These are phyloP conservation scores for Macrophya annulata DNA, from an alignment of 2,888 invertebrate species.

Conservation along the genomic window DNA sequence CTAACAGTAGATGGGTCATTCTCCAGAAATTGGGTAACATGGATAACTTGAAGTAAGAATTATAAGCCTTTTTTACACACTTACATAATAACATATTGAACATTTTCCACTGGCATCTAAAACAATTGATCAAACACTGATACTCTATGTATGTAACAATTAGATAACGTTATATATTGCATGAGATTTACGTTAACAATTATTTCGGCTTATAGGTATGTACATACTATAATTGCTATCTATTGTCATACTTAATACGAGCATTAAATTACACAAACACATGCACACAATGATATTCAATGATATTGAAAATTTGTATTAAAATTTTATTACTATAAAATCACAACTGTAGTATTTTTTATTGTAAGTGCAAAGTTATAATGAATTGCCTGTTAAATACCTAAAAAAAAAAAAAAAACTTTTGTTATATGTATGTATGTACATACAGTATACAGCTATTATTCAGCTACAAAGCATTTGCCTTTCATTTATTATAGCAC, in stretches of 20 bases:
- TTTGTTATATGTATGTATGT: slow-evolving; percentile 28
- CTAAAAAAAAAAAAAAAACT: not conserved
- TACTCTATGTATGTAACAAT: slow-evolving; percentile 17
- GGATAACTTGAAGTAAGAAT: slow-evolving; percentile 42
- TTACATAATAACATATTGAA: not conserved
- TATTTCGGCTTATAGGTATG: slow-evolving; percentile 26
- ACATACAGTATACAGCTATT: not conserved
- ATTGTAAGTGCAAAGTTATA: slow-evolving; percentile 43
- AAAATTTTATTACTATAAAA: not conserved
- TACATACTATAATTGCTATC: slow-evolving; percentile 32
- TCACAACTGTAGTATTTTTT: not conserved
- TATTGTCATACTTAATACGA: not conserved
- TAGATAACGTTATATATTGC: slow-evolving; percentile 27
- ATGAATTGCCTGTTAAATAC: not conserved
- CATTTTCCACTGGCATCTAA: not conserved
- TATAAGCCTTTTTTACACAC: not conserved
- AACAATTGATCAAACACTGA: slow-evolving; percentile 10
- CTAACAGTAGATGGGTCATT: slow-evolving; percentile 71
- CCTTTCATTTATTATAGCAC: not conserved
- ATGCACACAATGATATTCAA: slow-evolving; percentile 19
- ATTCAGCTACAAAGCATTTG: not conserved
- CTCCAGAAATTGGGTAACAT: slow-evolving; percentile 63
- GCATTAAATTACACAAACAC: not conserved
- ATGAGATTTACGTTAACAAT: slow-evolving; percentile 48
- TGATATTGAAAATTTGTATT: not conserved